Conservation (phyloP, 2,113 vertebrate genomes). For the Antennarius striatus region DNA sequence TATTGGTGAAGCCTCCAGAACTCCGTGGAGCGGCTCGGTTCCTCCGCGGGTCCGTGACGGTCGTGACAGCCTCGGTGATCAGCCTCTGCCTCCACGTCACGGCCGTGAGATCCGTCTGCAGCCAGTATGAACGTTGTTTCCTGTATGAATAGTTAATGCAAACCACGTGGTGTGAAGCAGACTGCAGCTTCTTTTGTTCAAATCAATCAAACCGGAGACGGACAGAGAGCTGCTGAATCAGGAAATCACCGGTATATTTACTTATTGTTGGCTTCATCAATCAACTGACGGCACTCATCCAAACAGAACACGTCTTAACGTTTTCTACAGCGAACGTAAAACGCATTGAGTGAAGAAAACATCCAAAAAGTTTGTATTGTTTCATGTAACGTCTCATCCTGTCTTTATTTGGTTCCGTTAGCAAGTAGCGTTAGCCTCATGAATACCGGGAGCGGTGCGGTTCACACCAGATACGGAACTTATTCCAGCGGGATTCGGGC, state of each 20-base stretch:
- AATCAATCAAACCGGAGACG: constrained; percentile 86
- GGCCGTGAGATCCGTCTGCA: not conserved
- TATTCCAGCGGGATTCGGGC: not conserved
- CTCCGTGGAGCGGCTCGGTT: too few species aligned
- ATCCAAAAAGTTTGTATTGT: constrained; percentile 53
- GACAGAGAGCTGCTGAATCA: constrained; percentile 77
- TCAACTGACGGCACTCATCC: not conserved
- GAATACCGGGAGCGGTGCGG: not conserved
- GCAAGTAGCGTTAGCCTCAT: constrained; percentile 58
- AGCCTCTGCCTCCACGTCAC: not conserved
- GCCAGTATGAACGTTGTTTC: constrained; percentile 32
- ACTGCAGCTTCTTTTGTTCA: constrained; percentile 93
- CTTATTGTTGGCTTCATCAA: constrained; percentile 31
- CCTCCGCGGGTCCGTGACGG: too few species aligned
- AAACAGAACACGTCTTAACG: not conserved
- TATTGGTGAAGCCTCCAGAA: too few species aligned
- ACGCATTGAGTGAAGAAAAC: not conserved
- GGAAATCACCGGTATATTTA: constrained; percentile 70
- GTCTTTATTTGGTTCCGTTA: constrained; percentile 68
- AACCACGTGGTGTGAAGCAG: constrained; percentile 88
- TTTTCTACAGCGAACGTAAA: not conserved
- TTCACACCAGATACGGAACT: not conserved
- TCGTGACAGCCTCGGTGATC: too few species aligned
- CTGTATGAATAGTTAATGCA: constrained; percentile 69
- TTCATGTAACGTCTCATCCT: constrained; percentile 31